Conservation (phyloP, 1,140 invertebrate species). For the Ridgeia piscesae region DNA sequence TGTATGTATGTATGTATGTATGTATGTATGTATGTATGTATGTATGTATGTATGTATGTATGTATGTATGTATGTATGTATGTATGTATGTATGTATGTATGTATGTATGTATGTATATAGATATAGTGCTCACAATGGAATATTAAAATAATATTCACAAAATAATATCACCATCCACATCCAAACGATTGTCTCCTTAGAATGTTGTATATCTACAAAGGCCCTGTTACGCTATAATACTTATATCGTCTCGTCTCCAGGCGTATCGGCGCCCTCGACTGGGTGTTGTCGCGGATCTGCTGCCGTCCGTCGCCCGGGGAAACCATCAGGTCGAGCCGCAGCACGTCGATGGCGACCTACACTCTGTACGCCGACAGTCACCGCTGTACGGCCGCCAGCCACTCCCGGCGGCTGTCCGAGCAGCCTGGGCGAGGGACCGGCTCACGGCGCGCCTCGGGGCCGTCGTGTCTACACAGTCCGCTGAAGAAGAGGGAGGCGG, state of each 20-base stretch:
- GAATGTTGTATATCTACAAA: too few relatives aligned
- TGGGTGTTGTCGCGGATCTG: conserved; percentile 16
- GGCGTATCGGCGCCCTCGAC: conserved; percentile 19
- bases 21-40: not conserved
- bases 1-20: too few relatives aligned
- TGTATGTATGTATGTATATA: not conserved
- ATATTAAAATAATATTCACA: too few relatives aligned
- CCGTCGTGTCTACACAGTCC: not conserved
- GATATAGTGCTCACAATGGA: too few relatives aligned
- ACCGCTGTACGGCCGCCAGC: not conserved
- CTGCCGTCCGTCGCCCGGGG: conserved; percentile 16
- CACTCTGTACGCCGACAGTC: conserved; percentile 16
- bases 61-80: not conserved
- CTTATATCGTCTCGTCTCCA: conserved; percentile 3
- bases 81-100: not conserved
- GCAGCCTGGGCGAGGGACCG: not conserved
- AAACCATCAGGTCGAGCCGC: not conserved
- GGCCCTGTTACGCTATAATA: too few relatives aligned
- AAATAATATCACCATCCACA: too few relatives aligned
- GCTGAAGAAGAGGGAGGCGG: not conserved
- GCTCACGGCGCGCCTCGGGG: not conserved
- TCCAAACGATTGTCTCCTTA: too few relatives aligned
- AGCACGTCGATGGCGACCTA: not conserved
- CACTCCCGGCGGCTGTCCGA: not conserved
- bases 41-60: conserved; percentile 13